Evolutionary conservation across 2,888 invertebrate genomes (phyloP).

Genomic region (Volucella inanis): DNA sequence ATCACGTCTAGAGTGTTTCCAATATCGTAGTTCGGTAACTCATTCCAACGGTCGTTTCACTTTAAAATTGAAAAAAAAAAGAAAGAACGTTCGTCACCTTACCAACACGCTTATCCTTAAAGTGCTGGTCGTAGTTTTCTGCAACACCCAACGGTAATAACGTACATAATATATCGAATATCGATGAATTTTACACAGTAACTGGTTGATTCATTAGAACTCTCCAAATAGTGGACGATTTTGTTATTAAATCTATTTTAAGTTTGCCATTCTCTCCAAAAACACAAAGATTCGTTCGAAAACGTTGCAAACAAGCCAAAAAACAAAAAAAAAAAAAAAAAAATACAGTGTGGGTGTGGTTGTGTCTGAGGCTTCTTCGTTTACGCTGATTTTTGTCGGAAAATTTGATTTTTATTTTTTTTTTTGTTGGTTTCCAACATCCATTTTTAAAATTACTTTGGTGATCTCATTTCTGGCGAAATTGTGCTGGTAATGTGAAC

Average conservation of each 20-base stretch:
- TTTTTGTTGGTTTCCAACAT: conserved; percentile 23
- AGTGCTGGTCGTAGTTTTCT: conserved; percentile 33
- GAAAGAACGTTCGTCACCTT: conserved; percentile 1
- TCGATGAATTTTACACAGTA: background rate
- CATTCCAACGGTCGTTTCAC: conserved; percentile 55
- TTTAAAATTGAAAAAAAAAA: background rate
- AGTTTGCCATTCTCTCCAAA: conserved; percentile 67
- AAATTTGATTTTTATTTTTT: conserved; percentile 33
- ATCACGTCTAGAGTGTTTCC: conserved; percentile 37
- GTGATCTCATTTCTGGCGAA: conserved; percentile 64
- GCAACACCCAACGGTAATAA: conserved; percentile 52
- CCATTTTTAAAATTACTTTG: conserved; percentile 70
- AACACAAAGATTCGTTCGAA: conserved; percentile 44
- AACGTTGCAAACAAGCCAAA: conserved; percentile 41
- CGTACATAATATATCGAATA: background rate
- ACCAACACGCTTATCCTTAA: conserved; percentile 35
- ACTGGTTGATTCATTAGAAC: conserved; percentile 3
- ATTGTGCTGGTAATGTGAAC: background rate
- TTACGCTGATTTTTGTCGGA: conserved; percentile 31
- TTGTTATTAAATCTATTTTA: conserved; percentile 73
- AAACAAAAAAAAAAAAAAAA: conserved; percentile 19
- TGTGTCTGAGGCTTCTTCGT: conserved; percentile 18
- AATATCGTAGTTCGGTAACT: conserved; percentile 13
- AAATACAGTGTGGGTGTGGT: conserved; percentile 63
- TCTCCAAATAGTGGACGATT: conserved; percentile 37